phyloP scores from a whole-genome alignment of 64 coral and sea anemone species.

The Dendronephthya gigantea region DNA sequence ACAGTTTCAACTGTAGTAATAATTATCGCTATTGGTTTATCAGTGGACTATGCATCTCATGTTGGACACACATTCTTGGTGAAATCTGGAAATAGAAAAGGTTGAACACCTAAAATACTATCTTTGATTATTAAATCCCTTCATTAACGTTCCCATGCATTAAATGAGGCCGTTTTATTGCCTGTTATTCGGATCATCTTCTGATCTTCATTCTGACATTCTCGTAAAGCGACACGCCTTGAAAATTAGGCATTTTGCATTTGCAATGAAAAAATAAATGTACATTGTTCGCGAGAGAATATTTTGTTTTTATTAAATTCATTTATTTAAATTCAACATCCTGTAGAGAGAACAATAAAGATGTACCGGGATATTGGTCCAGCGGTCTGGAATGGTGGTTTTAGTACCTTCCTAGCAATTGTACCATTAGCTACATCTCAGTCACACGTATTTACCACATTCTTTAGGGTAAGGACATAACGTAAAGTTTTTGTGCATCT shows the following conservation, averaged over 20 bases:
- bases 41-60: conserved; percentile 92
- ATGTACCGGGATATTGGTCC: conserved; percentile 76
- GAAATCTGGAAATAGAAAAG: conserved; percentile 53
- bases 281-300: no score
- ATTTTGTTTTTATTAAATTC: neutral
- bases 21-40: conserved; percentile 76
- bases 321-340: neutral
- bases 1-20: conserved; percentile 62
- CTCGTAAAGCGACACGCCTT: no score
- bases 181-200: no score
- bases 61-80: conserved; percentile 89
- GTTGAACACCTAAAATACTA: conserved; percentile 19
- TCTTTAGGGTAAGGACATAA: conserved; percentile 58
- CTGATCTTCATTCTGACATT: no score
- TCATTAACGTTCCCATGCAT: no score
- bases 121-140: no score
- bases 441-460: conserved; percentile 72
- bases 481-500: neutral
- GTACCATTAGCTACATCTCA: conserved; percentile 58
- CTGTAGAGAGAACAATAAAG: conserved; percentile 51
- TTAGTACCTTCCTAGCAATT: conserved; percentile 85
- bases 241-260: no score
- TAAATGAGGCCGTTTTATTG: no score
- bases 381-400: conserved; percentile 86
- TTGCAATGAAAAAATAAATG: no score